Percentiles rank a stretch among this genome's conserved stretches.
These are phyloP conservation scores for Tachystola acroxantha DNA, from an alignment of 2,888 invertebrate species.

Conservation along the genomic window DNA sequence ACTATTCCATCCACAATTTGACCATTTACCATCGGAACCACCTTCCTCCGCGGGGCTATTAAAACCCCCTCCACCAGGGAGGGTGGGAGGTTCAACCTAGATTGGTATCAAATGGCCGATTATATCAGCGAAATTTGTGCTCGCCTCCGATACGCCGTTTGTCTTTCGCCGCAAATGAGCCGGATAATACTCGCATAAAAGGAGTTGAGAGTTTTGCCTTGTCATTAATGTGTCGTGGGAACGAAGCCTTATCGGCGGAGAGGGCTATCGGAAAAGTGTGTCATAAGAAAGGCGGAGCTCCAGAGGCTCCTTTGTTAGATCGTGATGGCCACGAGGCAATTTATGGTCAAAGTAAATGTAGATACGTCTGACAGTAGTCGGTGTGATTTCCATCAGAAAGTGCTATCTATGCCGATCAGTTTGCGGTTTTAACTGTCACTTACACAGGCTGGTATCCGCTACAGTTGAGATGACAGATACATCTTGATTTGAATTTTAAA, in stretches of 20 bases:
- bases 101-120: slow-evolving; percentile 35
- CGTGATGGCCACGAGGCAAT: too few species aligned
- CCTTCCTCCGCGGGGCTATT: neutral
- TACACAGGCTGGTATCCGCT: too few species aligned
- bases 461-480: too few species aligned
- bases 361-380: too few species aligned
- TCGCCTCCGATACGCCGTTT: slow-evolving; percentile 61
- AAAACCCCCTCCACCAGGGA: neutral
- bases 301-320: too few species aligned
- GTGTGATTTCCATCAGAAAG: too few species aligned
- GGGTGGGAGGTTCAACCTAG: neutral
- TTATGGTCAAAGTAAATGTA: neutral
- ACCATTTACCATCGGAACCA: neutral
- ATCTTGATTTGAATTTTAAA: too few species aligned
- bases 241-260: slow-evolving; percentile 22
- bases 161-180: slow-evolving; percentile 75
- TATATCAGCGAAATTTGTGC: slow-evolving; percentile 73
- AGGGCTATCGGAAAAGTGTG: slow-evolving; percentile 1
- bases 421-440: too few species aligned
- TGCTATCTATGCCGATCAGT: too few species aligned
- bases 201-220: slow-evolving; percentile 63
- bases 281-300: neutral
- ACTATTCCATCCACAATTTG: slow-evolving; percentile 17
- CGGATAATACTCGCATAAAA: slow-evolving; percentile 64
- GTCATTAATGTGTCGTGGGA: slow-evolving; percentile 73